Conservation (phyloP, 2,888 invertebrate species). For the Litoditis marina region DNA sequence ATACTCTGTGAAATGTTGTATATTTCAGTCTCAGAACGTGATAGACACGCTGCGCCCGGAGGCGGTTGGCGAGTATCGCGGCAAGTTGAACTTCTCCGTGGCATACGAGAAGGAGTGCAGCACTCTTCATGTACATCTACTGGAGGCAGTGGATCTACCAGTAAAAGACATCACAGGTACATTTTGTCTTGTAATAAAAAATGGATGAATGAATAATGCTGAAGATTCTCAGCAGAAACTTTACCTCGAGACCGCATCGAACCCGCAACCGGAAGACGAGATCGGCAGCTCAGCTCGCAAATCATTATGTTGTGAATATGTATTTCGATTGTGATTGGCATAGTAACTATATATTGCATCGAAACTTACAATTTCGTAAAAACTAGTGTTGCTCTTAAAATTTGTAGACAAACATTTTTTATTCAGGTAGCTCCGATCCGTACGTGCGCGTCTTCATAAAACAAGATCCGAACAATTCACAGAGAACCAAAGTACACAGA, state of each 20-base stretch:
- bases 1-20: too few relatives aligned
- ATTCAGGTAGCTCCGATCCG: constrained; percentile 54
- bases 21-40: constrained; percentile 30
- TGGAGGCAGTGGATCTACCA: constrained; percentile 58
- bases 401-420: background rate
- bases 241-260: too few relatives aligned
- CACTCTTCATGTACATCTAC: constrained; percentile 48
- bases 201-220: too few relatives aligned
- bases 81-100: constrained; percentile 55
- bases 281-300: too few relatives aligned
- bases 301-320: too few relatives aligned
- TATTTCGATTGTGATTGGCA: too few relatives aligned
- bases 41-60: constrained; percentile 56
- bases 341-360: background rate
- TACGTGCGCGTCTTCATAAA: constrained; percentile 56
- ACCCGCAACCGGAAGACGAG: too few relatives aligned
- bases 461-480: constrained; percentile 42
- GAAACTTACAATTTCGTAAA: background rate
- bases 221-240: too few relatives aligned
- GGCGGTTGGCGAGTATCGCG: constrained; percentile 51
- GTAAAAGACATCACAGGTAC: constrained; percentile 56
- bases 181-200: too few relatives aligned
- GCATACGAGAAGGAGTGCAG: constrained; percentile 50
- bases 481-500: constrained; percentile 50
- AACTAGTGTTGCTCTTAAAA: too few relatives aligned